These are phyloP conservation scores for Larimichthys polyactis DNA, from an alignment of 2,113 vertebrate species.

Conservation along the genomic window DNA sequence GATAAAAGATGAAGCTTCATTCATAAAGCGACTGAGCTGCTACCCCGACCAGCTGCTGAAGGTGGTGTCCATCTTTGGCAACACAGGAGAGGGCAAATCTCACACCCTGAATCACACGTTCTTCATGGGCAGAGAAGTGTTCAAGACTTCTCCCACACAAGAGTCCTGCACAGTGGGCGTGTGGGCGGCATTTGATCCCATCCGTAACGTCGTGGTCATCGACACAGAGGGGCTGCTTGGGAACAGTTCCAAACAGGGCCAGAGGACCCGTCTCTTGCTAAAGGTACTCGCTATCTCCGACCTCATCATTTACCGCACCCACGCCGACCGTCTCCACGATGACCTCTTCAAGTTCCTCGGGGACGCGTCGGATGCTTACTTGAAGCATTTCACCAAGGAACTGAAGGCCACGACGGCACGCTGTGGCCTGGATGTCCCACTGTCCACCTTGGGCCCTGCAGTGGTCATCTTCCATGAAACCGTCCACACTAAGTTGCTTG, in stretches of 20 bases:
- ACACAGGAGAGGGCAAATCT: slow-evolving; percentile 98
- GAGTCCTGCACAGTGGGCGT: slow-evolving; percentile 98
- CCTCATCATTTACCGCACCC: slow-evolving; percentile 98
- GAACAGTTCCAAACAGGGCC: slow-evolving; percentile 95
- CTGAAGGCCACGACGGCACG: slow-evolving; percentile 97
- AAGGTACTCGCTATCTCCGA: slow-evolving; percentile 98
- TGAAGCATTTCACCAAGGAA: slow-evolving; percentile 99
- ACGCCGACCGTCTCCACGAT: slow-evolving; percentile 97
- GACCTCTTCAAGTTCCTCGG: slow-evolving; percentile 99
- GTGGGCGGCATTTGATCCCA: slow-evolving; percentile 96
- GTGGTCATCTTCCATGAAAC: slow-evolving; percentile 99
- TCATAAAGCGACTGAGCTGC: slow-evolving; percentile 92
- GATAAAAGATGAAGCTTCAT: slow-evolving; percentile 93
- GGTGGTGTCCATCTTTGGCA: slow-evolving; percentile 99
- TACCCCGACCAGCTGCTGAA: slow-evolving; percentile 93
- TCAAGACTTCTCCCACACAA: slow-evolving; percentile 96
- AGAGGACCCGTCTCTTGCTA: slow-evolving; percentile 95
- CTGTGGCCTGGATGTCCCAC: slow-evolving; percentile 96
- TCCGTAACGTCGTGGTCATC: slow-evolving; percentile 93
- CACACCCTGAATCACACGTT: slow-evolving; percentile 99
- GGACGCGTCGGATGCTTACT: slow-evolving; percentile 96
- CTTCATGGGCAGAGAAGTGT: slow-evolving; percentile 96
- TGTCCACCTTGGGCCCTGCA: slow-evolving; percentile 96
- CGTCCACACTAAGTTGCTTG: slow-evolving; percentile 95
- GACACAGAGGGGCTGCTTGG: slow-evolving; percentile 98